Percentiles rank a stretch among this genome's conserved stretches.
These are phyloP conservation scores for Apamea crenata DNA, from an alignment of 2,888 invertebrate genomes.

Conservation along the genomic window DNA sequence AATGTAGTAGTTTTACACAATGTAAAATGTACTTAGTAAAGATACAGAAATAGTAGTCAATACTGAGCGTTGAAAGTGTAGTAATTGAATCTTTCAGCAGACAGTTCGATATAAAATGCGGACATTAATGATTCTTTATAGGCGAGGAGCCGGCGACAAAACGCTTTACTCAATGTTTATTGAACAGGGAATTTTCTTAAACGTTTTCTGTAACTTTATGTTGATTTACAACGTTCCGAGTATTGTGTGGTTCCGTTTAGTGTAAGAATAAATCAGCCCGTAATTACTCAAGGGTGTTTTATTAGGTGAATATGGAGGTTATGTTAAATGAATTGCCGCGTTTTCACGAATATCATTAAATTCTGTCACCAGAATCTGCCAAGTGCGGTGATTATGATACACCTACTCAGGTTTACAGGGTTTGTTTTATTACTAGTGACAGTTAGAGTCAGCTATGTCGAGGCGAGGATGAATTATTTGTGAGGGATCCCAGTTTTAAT, in stretches of 20 bases:
- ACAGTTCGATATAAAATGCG: conserved; percentile 45
- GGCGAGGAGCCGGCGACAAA: conserved; percentile 42
- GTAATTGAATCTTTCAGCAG: conserved; percentile 56
- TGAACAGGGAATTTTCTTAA: conserved; percentile 49
- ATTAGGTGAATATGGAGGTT: conserved; percentile 1
- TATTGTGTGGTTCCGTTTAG: conserved; percentile 13
- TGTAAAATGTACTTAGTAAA: conserved; percentile 2
- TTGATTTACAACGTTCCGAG: conserved; percentile 32
- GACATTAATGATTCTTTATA: conserved; percentile 52
- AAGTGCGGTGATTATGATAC: background rate
- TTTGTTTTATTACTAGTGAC: background rate
- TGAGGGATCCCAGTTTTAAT: background rate
- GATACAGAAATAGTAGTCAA: conserved; percentile 9
- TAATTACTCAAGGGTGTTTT: conserved; percentile 4
- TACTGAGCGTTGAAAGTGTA: conserved; percentile 32
- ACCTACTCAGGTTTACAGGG: background rate
- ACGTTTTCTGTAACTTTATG: conserved; percentile 34
- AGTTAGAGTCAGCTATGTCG: background rate
- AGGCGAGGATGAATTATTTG: background rate
- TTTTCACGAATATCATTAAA: background rate
- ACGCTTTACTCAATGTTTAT: conserved; percentile 41
- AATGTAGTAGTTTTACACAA: background rate
- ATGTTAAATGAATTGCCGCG: background rate
- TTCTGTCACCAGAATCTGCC: no score
- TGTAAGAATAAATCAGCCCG: conserved; percentile 16